Percentiles rank a stretch among this genome's conserved stretches.
Evolutionary conservation across 35 echinoderm and acorn worm species (phyloP).

Genomic region (Apostichopus japonicus): DNA sequence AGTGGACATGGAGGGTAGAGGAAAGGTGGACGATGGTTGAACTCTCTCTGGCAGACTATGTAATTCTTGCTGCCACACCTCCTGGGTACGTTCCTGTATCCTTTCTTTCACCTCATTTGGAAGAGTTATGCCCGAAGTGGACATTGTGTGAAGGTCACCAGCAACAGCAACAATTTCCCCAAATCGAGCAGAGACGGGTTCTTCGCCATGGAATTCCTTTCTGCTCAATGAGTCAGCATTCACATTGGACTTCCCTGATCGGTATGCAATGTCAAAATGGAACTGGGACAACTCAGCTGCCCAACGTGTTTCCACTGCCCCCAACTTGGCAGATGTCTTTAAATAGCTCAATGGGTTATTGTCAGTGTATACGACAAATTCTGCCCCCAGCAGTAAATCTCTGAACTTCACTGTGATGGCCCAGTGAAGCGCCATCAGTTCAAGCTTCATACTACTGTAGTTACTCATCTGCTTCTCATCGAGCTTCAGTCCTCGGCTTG

Average conservation of each 20-base stretch:
- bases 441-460: slow-evolving; percentile 82
- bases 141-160: too few species aligned
- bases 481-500: slow-evolving; percentile 51
- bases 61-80: too few species aligned
- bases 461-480: slow-evolving; percentile 70
- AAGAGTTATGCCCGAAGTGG: too few species aligned
- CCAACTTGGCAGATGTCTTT: slow-evolving; percentile 66
- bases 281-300: slow-evolving; percentile 64
- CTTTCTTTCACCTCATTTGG: neutral
- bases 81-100: too few species aligned
- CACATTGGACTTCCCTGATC: slow-evolving; percentile 52
- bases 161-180: neutral
- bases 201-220: slow-evolving; percentile 51
- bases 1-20: neutral
- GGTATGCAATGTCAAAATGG: slow-evolving; percentile 64
- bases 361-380: slow-evolving; percentile 68
- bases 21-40: too few species aligned
- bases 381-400: slow-evolving; percentile 58
- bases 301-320: slow-evolving; percentile 71
- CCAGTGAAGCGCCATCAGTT: slow-evolving; percentile 73
- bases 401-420: slow-evolving; percentile 54
- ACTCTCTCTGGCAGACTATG: too few species aligned
- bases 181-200: slow-evolving; percentile 22
- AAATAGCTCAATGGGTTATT: slow-evolving; percentile 80
- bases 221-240: slow-evolving; percentile 68